Conservation (phyloP, 1,140 invertebrate species). For the Brachionus rubens region DNA sequence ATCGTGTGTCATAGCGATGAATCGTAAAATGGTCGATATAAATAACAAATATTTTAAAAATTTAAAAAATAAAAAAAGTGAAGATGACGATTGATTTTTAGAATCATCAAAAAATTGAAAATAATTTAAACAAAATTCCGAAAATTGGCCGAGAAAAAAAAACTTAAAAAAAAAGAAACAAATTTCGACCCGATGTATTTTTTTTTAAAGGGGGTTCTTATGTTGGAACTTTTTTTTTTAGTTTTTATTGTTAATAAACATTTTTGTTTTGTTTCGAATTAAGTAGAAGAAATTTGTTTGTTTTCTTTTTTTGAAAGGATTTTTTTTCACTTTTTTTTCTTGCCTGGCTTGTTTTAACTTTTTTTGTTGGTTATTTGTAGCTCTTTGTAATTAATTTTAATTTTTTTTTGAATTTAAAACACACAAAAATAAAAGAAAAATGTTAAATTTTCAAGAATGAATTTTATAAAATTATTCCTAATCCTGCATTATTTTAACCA, state of each 20-base stretch:
- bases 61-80: slow-evolving; percentile 15
- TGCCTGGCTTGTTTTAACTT: background rate
- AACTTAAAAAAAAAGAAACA: too few species aligned
- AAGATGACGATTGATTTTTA: slow-evolving; percentile 1
- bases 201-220: too few species aligned
- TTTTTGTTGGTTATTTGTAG: slow-evolving; percentile 30
- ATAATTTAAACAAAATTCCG: background rate
- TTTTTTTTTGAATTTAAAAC: slow-evolving; percentile 2
- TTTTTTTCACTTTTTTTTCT: background rate
- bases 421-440: background rate
- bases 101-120: too few species aligned
- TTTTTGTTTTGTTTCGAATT: too few species aligned
- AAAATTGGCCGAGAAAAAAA: background rate
- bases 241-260: slow-evolving; percentile 13
- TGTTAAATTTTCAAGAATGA: too few species aligned
- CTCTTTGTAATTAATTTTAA: slow-evolving; percentile 30
- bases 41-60: slow-evolving; percentile 45
- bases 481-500: too few species aligned
- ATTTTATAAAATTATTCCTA: too few species aligned
- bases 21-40: slow-evolving; percentile 41
- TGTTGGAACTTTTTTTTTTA: too few species aligned
- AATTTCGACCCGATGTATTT: too few species aligned
- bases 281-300: background rate
- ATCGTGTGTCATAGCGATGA: slow-evolving; percentile 45
- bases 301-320: background rate